A percentile compares a stretch with the other conserved stretches of the same genome.
phyloP scores from a whole-genome alignment of 2,113 vertebrate genomes.

The Colossoma macropomum region DNA sequence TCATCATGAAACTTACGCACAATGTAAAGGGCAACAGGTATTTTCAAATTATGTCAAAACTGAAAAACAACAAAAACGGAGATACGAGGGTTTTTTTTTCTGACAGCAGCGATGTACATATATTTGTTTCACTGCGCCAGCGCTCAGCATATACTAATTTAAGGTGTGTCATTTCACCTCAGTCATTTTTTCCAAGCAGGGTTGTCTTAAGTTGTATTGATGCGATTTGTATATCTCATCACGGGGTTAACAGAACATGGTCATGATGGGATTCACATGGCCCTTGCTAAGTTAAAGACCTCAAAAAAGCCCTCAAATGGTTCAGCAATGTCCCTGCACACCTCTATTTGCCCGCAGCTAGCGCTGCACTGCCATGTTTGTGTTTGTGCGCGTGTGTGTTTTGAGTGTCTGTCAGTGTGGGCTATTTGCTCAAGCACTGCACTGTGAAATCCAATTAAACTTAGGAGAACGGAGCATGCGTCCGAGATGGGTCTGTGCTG shows the following conservation, averaged over 20 bases:
- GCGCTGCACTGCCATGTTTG: constrained; percentile 43
- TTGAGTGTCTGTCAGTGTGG: constrained; percentile 46
- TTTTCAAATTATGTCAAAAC: no score
- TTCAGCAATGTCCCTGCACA: not conserved
- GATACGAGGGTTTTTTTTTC: no score
- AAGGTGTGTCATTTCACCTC: no score
- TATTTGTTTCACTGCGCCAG: no score
- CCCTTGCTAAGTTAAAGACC: constrained; percentile 20
- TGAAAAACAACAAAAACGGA: no score
- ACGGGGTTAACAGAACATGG: not conserved
- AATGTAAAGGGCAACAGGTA: no score
- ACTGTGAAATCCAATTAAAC: constrained; percentile 62
- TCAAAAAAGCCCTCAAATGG: constrained; percentile 12
- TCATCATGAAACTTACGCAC: no score
- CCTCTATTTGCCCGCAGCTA: constrained; percentile 1
- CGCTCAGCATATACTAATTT: no score
- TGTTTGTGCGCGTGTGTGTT: constrained; percentile 2
- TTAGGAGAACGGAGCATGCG: constrained; percentile 2
- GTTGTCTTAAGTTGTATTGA: not conserved
- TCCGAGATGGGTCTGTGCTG: constrained; percentile 29
- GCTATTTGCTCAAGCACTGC: constrained; percentile 54
- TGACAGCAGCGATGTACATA: no score
- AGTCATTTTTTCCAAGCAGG: not conserved
- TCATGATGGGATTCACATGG: constrained; percentile 34
- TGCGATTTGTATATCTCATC: not conserved